Conservation (phyloP, 2,113 vertebrate genomes). For the Coptodon bakossiorum region DNA sequence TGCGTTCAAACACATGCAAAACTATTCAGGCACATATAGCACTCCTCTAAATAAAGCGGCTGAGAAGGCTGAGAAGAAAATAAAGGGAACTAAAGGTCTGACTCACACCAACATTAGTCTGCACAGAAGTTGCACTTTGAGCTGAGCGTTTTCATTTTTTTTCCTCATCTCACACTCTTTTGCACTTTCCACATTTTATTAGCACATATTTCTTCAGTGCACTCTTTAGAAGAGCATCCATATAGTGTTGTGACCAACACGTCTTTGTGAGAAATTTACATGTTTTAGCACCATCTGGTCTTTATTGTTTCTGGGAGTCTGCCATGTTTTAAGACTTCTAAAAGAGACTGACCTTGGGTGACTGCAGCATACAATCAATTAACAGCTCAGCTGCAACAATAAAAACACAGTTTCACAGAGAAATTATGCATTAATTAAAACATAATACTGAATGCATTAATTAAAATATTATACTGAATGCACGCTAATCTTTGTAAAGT, state of each 20-base stretch:
- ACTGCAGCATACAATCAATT: not conserved
- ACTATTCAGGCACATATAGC: conserved; percentile 9
- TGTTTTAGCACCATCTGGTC: conserved; percentile 4
- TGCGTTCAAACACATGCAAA: not conserved
- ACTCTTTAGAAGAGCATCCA: not conserved
- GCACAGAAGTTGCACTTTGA: not conserved
- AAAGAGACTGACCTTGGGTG: not conserved
- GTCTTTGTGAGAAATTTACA: not conserved
- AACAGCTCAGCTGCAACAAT: not conserved
- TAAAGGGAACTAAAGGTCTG: not conserved
- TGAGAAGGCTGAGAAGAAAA: not conserved
- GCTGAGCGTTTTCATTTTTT: not conserved
- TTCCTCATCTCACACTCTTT: not conserved
- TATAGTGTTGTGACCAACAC: not conserved
- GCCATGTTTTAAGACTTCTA: not conserved
- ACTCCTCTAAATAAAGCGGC: not conserved
- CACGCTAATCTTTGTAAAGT: not conserved
- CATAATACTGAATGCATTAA: not conserved
- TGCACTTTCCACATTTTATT: not conserved
- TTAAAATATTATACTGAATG: not conserved
- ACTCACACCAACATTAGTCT: not conserved
- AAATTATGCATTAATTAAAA: not conserved
- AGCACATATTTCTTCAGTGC: not conserved
- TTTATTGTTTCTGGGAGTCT: conserved; percentile 4
- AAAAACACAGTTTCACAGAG: not conserved